Evolutionary conservation across 2,113 vertebrate genomes (phyloP), one percentile per base, ranked within the genome.

Genomic region (Platycercus adscitus): DNA sequence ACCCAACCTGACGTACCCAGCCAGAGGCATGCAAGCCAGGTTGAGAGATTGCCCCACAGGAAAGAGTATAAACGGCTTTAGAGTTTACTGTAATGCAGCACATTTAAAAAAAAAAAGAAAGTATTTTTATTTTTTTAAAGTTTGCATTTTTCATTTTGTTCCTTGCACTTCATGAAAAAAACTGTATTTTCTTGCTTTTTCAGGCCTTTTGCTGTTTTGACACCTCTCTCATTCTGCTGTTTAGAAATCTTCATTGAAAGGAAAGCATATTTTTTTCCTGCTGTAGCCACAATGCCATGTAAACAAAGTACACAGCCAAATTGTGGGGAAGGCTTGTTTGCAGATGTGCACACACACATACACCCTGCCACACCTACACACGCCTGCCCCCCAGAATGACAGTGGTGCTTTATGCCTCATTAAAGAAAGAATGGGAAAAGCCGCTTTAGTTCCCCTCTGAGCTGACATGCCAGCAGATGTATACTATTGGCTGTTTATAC

Each of bases 1-100:
- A 17, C 28, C 50, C 37, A n/a, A 4, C 5, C 0, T 2, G 8
- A 4, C 1, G 37, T 8, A 7, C 13, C 29, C 31, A 7, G 33
- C 2, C 4, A 10, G 41, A 7, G 31, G 9, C 20, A 5, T 2
- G 17, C 11, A 8, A 31, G 17, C 29, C 60, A 65, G n/a, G 50
- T 28, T 15, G 12, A 41, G 41, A 56, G 50, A 9, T 1, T 75
- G 28, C 24, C 41, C 35, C 7, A 46, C 6, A 64, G 56, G 33
- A 12, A 21, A 43, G 49, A 35, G 17, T 26, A 29, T 1, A 6
- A 49, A 24, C 21, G 2, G 17, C 65, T 33, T 37, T 4, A 7
- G 58, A 7, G 12, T 9, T 28, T 21, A 8, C 31, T 39, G 19
- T 12, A 24, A 6, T 2, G 28, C 39, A n/a, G 37, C 4, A 13